Evolutionary conservation across 2,797 vertebrate species (phyloP), one percentile per base, ranked within the genome.

Genomic region (Phrynocephalus vlangalii): DNA sequence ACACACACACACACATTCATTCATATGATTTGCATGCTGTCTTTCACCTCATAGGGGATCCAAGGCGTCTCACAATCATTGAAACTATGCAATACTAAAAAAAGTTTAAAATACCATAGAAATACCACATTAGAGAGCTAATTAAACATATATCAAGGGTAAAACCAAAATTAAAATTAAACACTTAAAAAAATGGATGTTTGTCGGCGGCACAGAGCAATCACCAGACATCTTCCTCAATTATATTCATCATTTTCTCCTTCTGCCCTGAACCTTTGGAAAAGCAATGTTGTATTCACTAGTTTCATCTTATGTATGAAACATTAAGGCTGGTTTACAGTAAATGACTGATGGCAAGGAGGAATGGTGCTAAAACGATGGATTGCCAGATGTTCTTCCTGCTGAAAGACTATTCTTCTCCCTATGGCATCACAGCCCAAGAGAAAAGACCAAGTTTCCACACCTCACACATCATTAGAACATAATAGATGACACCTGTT

Each of bases 101-200:
- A 44, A 56, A 56, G 9, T 56, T 56, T 13, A 56, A 7, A 13
- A 56, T 2, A 56, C 52, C 52, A 56, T 56, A 56, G 52, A 56
- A 56, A 56, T 15, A 56, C 52, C 52, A 11, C 8, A 56, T 56
- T 56, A 56, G 13, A 56, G 13, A 56, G 10, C 52, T 56, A 56
- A 56, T 56, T 13, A 56, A 56, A 56, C 52, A 56, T 56, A 56
- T 56, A 56, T 56, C 9, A 15, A 56, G 52, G 13, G 9, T 56
- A 56, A 56, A 56, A 56, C 83, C 90, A 91, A 89, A 92, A 86
- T 93, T 86, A 93, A 89, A 44, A 5, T 44, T 44, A 44, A 44
- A 44, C 38, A 44, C 5, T 44, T 44, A 44, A 44, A 44, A 44
- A 44, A 44, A 87, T 82, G 79, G 86, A 90, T 88, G 84, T 52